A percentile compares a stretch with the other conserved stretches of the same genome.
phyloP scores from a whole-genome alignment of 2,888 invertebrate species.

The Beris chalybata region DNA sequence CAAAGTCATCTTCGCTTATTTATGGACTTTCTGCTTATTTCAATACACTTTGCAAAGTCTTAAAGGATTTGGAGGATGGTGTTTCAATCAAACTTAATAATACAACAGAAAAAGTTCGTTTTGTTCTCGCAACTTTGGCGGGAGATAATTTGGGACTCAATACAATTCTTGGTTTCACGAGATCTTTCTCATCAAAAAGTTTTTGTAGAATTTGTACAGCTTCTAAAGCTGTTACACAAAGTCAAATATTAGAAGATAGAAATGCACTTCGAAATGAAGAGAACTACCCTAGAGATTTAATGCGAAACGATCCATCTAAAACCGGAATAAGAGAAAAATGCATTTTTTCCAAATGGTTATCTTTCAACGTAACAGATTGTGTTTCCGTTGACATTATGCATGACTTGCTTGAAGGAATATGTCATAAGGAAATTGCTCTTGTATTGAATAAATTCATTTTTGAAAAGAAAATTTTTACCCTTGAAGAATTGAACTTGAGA shows the following conservation, averaged over 20 bases:
- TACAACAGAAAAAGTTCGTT: neutral
- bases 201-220: slow-evolving; percentile 25
- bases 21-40: slow-evolving; percentile 18
- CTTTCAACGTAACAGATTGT: slow-evolving; percentile 24
- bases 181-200: slow-evolving; percentile 20
- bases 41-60: slow-evolving; percentile 1
- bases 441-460: slow-evolving; percentile 34
- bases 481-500: slow-evolving; percentile 28
- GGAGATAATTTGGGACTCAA: slow-evolving; percentile 29
- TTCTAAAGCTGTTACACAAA: slow-evolving; percentile 5
- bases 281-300: slow-evolving; percentile 16
- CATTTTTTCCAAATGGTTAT: slow-evolving; percentile 44
- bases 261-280: slow-evolving; percentile 2
- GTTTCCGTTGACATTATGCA: slow-evolving; percentile 38
- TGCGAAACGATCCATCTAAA: slow-evolving; percentile 7
- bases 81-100: slow-evolving; percentile 2
- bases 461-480: slow-evolving; percentile 30
- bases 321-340: slow-evolving; percentile 23
- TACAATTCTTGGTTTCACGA: slow-evolving; percentile 7
- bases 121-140: slow-evolving; percentile 8
- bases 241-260: slow-evolving; percentile 9
- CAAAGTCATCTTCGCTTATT: slow-evolving; percentile 6
- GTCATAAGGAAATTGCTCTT: slow-evolving; percentile 32
- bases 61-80: slow-evolving; percentile 32
- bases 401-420: slow-evolving; percentile 38